Conservation (phyloP, 2,888 invertebrate genomes). For the Thyatira batis region DNA sequence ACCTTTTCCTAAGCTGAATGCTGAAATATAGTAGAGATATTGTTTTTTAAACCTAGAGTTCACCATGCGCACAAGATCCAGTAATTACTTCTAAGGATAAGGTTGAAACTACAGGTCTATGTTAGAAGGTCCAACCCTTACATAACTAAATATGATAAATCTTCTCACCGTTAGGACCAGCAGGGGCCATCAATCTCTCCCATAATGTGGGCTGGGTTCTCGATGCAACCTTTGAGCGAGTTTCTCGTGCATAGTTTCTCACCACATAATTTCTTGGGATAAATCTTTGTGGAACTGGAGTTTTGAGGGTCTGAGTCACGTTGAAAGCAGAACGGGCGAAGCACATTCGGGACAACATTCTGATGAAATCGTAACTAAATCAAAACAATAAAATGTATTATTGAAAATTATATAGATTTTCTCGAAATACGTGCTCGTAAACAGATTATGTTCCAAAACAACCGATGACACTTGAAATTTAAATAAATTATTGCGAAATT, state of each 20-base stretch:
- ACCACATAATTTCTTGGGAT: constrained; percentile 75
- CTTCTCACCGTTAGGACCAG: constrained; percentile 87
- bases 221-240: constrained; percentile 63
- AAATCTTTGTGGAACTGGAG: constrained; percentile 69
- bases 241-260: constrained; percentile 80
- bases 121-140: no score
- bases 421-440: neutral
- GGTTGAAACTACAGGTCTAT: no score
- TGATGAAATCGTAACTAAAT: constrained; percentile 51
- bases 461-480: neutral
- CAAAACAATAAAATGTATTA: neutral
- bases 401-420: neutral
- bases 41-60: no score
- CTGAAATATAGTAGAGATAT: constrained; percentile 80
- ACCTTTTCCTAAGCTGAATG: constrained; percentile 93
- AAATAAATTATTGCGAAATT: neutral
- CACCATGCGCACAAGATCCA: no score
- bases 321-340: constrained; percentile 59
- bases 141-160: neutral
- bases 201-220: constrained; percentile 83
- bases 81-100: no score
- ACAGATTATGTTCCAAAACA: neutral
- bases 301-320: constrained; percentile 60
- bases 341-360: constrained; percentile 78
- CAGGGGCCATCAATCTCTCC: constrained; percentile 89